These are phyloP conservation scores for Lagorchestes hirsutus DNA, from an alignment of 2,797 vertebrate genomes.

Conservation along the genomic window DNA sequence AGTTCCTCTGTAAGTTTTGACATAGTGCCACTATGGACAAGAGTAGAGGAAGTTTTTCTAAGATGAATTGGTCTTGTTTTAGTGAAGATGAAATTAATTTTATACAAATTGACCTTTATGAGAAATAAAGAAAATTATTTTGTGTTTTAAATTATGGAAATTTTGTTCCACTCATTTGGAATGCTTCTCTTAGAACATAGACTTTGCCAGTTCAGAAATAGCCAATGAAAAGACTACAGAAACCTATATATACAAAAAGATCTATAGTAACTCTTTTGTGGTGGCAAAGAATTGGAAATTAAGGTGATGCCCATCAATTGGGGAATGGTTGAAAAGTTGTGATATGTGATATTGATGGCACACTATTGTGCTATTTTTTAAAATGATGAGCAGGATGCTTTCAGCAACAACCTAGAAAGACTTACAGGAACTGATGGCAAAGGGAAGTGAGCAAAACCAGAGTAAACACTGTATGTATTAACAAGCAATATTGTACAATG, in stretches of 20 bases:
- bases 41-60: background rate
- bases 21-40: background rate
- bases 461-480: background rate
- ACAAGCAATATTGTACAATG: background rate
- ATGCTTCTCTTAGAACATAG: slow-evolving; percentile 45
- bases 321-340: background rate
- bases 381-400: background rate
- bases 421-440: background rate
- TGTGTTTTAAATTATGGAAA: slow-evolving; percentile 42
- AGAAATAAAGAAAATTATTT: slow-evolving; percentile 46
- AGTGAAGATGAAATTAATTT: slow-evolving; percentile 17
- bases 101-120: slow-evolving; percentile 26
- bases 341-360: background rate
- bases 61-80: slow-evolving; percentile 33
- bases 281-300: background rate
- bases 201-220: slow-evolving; percentile 55
- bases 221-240: slow-evolving; percentile 29
- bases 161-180: slow-evolving; percentile 32
- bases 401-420: background rate
- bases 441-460: background rate
- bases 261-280: background rate
- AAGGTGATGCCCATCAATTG: background rate
- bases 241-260: background rate
- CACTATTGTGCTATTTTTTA: background rate
- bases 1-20: slow-evolving; percentile 33